Base-by-base conservation (phyloP, 1,140 invertebrate genomes). In the Dendroctonus ponderosae region DNA sequence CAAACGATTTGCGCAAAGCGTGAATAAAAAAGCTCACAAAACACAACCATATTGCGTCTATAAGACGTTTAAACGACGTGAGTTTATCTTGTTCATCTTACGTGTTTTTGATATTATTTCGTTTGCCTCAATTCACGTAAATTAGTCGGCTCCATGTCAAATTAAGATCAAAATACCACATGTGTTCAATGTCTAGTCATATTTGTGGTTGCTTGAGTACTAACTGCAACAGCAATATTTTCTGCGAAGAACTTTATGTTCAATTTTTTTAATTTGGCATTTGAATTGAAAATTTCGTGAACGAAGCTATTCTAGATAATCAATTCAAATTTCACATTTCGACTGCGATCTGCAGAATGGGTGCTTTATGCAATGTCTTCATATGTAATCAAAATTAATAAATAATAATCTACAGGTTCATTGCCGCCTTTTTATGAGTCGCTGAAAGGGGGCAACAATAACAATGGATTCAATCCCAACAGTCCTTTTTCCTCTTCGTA, bases 371-470 rank as follows among this genome's bases (percentile, higher is more conserved):
- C 26, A 3, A 26, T 26, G 26, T 26, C 26, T 26, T 26, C 26
- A 26, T 26, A 26, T 26, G 26, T 26, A 26, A 26, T 26, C 1
- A 26, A 26, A 39, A 11, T 8, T 58, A 26, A 15, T 3, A 26
- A 1, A 26, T n/a, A n/a, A n/a, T n/a, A n/a, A n/a, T n/a, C n/a
- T n/a, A 11, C 12, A 63, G 90, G 89, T 0, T 91, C 89, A 44
- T 76, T 93, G 51, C 91, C 91, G 6, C 91, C 91, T 0, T 92
- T 93, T 73, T 92, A 92, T 73, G 91, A 92, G 79, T 91, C 89
- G 11, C 81, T 93, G 0, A 93, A 92, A 78, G 85, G 86, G 54
- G 88, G 89, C 8, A 88, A 87, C 74, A 89, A 88, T 58, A 70
- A 69, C 11, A 84, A 83, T 67, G 82, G 82, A 66, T 85, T 83